Base-by-base conservation (phyloP, 2,797 vertebrate genomes). In the Prunella strophiata region DNA sequence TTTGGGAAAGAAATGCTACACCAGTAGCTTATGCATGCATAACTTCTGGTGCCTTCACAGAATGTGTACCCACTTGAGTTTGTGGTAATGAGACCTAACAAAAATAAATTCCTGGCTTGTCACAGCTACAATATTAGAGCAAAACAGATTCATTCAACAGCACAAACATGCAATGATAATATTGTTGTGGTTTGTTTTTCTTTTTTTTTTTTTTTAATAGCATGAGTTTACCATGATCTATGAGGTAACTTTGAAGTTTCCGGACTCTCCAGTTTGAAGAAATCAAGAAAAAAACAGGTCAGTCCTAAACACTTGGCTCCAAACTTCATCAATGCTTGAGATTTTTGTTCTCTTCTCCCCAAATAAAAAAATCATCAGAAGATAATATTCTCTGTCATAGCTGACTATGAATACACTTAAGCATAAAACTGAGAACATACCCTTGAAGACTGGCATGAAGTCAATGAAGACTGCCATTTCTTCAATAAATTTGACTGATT, bases 211-310 rank as follows among this genome's bases (percentile, higher is more conserved):
- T 32, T 63, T 59, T 66, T 7, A 47, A 20, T 14, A 75, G 4
- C 6, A 8, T 25, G 11, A 76, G 3, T 16, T 76, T 15, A 72
- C 16, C 0, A 0, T 48, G 22, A 43, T 43, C 19, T 38, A 2
- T 9, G 30, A 55, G 8, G 13, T n/a, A 84, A 59, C 13, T 66
- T 36, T 2, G 3, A 62, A 25, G 30, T 43, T 86, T 74, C 25
- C 34, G 74, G 32, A 52, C 34, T 34, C 34, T 7, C 6, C 7
- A 23, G 26, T 51, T 63, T 52, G 13, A 85, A 90, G 9, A 79
- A 70, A 54, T 17, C 3, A 18, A n/a, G 23, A 36, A 48, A 12
- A 86, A 62, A 62, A 4, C 3, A 55, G 4, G 5, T 13, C 26
- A 57, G 27, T 58, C 8, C 10, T 38, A 29, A 62, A 40, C 12